These are phyloP conservation scores for Euzetes globulus DNA, from an alignment of 2,888 invertebrate genomes.

Conservation along the genomic window DNA sequence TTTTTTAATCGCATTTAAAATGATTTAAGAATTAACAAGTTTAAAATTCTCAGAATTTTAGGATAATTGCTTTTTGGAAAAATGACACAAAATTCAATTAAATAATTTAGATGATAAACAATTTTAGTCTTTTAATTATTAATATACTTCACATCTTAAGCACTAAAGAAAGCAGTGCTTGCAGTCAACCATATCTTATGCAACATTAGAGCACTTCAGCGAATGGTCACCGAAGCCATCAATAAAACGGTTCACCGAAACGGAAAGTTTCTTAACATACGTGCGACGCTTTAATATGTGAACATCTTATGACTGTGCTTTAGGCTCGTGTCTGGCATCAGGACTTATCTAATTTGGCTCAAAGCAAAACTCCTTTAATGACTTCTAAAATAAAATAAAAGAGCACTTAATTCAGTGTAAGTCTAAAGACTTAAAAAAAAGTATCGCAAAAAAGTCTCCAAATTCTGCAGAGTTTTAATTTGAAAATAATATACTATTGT, in stretches of 20 bases:
- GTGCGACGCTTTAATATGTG: neutral
- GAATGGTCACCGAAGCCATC: slow-evolving; percentile 12
- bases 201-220: neutral
- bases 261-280: slow-evolving; percentile 28
- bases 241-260: slow-evolving; percentile 18
- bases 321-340: slow-evolving; percentile 19
- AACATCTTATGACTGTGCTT: neutral
- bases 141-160: too few relatives aligned
- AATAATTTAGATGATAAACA: too few relatives aligned
- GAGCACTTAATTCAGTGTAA: neutral
- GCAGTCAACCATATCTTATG: neutral
- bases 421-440: neutral
- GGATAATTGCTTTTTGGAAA: too few relatives aligned
- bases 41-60: too few relatives aligned
- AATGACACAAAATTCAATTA: too few relatives aligned
- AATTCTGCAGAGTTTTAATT: neutral
- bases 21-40: too few relatives aligned
- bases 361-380: slow-evolving; percentile 22
- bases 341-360: slow-evolving; percentile 15
- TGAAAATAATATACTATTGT: neutral
- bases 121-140: too few relatives aligned
- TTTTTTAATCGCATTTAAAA: too few relatives aligned
- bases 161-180: neutral
- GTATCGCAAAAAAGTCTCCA: too few relatives aligned
- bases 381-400: neutral